Evolutionary conservation across 2,888 invertebrate species (phyloP), one percentile per base, ranked within the genome.

Genomic region (Marronus borbonicus): DNA sequence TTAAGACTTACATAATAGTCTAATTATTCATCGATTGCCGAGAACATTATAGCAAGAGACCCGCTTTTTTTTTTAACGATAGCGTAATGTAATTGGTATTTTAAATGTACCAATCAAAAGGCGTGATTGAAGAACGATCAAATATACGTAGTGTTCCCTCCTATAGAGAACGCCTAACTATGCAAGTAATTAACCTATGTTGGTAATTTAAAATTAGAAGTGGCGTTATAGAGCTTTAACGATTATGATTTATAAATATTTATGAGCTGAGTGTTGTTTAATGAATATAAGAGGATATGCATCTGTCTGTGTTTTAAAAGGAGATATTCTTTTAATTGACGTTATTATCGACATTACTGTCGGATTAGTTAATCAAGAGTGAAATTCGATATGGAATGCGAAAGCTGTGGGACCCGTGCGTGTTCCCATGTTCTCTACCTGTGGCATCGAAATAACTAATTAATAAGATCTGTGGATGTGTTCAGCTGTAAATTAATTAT

Each of bases 1-100:
- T 66, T 81, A 76, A 80, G 76, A 76, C 76, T 78, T 78, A 78
- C 78, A 75, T 74, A 78, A 74, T 72, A 58, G 64, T 52, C 64
- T 78, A 75, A 78, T 78, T 78, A 78, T 74, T 78, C 75, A 74
- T 20, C 65, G 78, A 78, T 78, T 78, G 78, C 64, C 75, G 64
- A 66, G 62, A 20, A 62, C 49, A 70, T 60, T 58, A 58, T 72
- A 72, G 70, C 70, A 31, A 70, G 69, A 77, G 69, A 58, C 28
- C 60, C 69, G 2, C 8, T 44, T 68, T 68, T 69, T 76, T 77
- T 77, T 72, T 70, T 17, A 39, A n/a, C 60, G 36, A 58, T 58
- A 28, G 58, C 1, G 72, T 72, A 72, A 72, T 3, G 72, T 72
- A 72, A 72, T 72, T 72, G 72, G 72, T 72, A 72, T 72, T 72